phyloP scores from a whole-genome alignment of 2,797 vertebrate species.

The Podargus strigoides region DNA sequence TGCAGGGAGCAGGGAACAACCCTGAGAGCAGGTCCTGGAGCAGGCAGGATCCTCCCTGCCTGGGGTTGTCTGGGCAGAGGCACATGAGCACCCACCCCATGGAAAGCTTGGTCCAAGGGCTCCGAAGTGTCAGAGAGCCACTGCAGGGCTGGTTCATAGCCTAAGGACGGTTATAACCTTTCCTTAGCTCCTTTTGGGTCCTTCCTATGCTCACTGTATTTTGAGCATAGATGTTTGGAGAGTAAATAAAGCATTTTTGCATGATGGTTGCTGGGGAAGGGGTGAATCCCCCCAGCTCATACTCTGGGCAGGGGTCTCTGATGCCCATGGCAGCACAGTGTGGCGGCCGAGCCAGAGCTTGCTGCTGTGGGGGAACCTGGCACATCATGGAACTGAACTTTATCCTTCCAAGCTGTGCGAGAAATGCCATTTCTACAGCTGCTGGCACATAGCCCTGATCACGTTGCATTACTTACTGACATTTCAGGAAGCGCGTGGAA shows the following conservation, averaged over 20 bases:
- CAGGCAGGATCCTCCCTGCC: neutral
- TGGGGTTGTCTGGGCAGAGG: neutral
- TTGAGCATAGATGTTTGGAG: neutral
- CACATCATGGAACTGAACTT: neutral
- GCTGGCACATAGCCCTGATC: neutral
- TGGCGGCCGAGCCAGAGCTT: rapidly evolving
- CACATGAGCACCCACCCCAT: neutral
- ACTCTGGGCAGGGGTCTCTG: neutral
- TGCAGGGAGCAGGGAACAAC: neutral
- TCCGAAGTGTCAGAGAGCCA: neutral
- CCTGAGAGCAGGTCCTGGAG: neutral
- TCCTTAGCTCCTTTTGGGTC: neutral
- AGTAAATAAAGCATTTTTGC: neutral
- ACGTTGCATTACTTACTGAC: slow-evolving; percentile 58
- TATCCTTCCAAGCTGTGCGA: slow-evolving; percentile 31
- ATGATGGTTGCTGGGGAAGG: neutral
- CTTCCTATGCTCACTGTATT: neutral
- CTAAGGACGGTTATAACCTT: neutral
- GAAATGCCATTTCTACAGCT: slow-evolving; percentile 48
- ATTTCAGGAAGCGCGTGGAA: slow-evolving; percentile 5
- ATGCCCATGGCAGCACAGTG: rapidly evolving
- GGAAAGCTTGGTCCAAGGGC: neutral
- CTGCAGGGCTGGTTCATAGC: neutral
- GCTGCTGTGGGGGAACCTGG: neutral
- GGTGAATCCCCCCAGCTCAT: neutral